Percentiles rank a stretch among this genome's conserved stretches.
Conservation (phyloP, 2,888 invertebrate genomes). For the Acheta domesticus region DNA sequence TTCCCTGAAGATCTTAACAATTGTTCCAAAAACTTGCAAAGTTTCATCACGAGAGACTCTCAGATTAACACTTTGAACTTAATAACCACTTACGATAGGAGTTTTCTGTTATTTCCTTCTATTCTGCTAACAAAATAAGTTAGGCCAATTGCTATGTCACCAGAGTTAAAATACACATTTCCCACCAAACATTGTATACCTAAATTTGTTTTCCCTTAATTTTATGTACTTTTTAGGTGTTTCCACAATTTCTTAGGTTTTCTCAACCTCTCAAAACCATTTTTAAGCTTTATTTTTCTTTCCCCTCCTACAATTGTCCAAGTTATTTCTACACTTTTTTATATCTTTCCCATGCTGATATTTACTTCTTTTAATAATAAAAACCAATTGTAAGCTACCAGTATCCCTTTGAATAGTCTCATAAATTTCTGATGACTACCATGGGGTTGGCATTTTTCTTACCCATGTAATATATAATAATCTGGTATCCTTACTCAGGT, state of each 20-base stretch:
- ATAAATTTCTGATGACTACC: not conserved
- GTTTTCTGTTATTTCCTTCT: not conserved
- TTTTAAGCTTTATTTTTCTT: not conserved
- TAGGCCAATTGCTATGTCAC: not conserved
- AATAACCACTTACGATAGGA: not conserved
- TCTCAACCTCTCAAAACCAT: no score
- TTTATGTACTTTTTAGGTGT: not conserved
- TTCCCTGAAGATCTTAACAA: not conserved
- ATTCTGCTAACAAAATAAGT: not conserved
- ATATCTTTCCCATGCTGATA: not conserved
- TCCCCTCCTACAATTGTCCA: not conserved
- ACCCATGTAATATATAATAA: not conserved
- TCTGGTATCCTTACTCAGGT: not conserved
- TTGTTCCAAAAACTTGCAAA: not conserved
- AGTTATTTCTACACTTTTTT: not conserved
- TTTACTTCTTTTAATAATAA: not conserved
- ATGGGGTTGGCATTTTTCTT: not conserved
- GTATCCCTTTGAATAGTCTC: not conserved
- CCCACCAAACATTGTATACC: not conserved
- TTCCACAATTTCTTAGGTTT: no score
- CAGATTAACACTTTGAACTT: not conserved
- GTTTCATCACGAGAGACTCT: not conserved
- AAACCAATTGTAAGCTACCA: no score
- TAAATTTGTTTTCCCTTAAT: not conserved
- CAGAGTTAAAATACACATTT: not conserved